phyloP scores from a whole-genome alignment of 2,113 vertebrate species.

The Theristicus caerulescens region DNA sequence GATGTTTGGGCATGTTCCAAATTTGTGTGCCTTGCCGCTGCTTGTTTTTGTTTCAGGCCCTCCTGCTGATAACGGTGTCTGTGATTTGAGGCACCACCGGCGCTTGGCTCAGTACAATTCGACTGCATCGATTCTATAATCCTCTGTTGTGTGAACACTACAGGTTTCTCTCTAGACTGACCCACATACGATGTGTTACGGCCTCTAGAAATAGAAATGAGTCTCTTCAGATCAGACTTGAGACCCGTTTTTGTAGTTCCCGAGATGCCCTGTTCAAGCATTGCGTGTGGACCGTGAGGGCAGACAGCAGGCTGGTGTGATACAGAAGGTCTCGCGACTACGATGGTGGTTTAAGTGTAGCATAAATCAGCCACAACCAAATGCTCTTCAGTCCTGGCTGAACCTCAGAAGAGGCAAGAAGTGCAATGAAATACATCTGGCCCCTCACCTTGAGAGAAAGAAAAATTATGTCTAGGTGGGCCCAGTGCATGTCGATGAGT shows the following conservation, averaged over 20 bases:
- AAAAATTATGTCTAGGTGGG: rapidly evolving
- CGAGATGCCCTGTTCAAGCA: rapidly evolving
- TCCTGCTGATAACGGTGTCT: not conserved
- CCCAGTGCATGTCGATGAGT: rapidly evolving
- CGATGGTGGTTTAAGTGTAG: not conserved
- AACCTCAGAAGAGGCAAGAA: not conserved
- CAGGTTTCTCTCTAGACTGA: not conserved
- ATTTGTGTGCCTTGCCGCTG: not conserved
- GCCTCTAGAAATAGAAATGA: not conserved
- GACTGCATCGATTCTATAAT: not conserved
- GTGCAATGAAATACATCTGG: not conserved
- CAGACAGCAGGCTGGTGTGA: no score
- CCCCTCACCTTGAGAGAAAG: not conserved
- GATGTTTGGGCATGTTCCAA: not conserved
- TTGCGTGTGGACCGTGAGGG: rapidly evolving
- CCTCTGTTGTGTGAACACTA: not conserved
- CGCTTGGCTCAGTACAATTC: not conserved
- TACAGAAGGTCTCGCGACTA: not conserved
- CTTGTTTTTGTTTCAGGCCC: not conserved
- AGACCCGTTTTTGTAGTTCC: not conserved
- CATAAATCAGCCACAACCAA: not conserved
- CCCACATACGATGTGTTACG: rapidly evolving
- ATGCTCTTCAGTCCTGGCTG: not conserved
- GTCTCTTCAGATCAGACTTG: not conserved
- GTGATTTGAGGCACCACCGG: rapidly evolving